Evolutionary conservation across 1,140 invertebrate species (phyloP).

Genomic region (Brachystomella parvula): DNA sequence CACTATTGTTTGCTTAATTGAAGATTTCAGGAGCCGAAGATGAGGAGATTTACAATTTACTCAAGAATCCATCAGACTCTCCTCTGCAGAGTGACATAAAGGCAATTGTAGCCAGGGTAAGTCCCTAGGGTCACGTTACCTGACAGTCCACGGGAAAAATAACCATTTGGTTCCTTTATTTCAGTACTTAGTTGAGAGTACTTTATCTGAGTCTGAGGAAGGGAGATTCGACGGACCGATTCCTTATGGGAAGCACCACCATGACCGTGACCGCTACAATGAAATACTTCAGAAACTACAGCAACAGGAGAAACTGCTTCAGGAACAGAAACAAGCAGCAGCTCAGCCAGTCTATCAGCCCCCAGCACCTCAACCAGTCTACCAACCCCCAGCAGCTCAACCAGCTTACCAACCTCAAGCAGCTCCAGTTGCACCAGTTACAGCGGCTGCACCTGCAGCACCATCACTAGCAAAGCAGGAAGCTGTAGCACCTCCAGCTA

Average conservation of each 20-base stretch:
- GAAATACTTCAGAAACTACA: background rate
- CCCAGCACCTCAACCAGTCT: too few relatives aligned
- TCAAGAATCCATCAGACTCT: background rate
- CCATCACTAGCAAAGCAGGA: background rate
- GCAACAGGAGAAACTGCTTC: background rate
- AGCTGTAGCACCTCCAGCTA: too few relatives aligned
- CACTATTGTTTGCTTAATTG: too few relatives aligned
- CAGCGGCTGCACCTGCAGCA: background rate
- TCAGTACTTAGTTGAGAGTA: background rate
- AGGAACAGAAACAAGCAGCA: background rate
- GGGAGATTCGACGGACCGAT: background rate
- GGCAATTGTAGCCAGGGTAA: background rate
- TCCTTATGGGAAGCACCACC: background rate
- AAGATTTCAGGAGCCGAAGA: background rate
- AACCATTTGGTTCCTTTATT: background rate
- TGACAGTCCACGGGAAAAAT: background rate
- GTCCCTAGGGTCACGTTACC: background rate
- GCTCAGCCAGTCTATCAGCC: too few relatives aligned
- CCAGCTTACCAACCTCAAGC: too few relatives aligned
- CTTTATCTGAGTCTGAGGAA: background rate
- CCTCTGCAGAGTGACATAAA: background rate
- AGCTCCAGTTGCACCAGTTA: background rate
- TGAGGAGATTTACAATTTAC: background rate
- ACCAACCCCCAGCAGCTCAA: too few relatives aligned
- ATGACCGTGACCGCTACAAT: constrained; percentile 1